phyloP scores from a whole-genome alignment of 2,797 vertebrate genomes.

The Mallotus villosus region DNA sequence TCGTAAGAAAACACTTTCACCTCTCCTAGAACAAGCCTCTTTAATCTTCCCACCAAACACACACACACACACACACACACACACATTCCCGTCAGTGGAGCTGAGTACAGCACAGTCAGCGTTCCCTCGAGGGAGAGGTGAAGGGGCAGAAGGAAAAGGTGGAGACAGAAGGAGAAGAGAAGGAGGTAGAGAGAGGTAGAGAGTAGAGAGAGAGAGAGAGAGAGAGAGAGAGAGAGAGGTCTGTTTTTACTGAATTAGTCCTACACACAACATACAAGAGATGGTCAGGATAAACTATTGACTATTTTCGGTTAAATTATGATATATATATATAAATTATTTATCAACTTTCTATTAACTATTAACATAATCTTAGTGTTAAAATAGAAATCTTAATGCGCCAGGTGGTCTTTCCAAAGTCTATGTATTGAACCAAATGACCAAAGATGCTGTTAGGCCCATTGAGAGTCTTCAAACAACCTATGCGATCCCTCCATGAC shows the following conservation, averaged over 20 bases:
- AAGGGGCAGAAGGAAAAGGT: conserved; percentile 54
- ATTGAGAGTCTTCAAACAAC: too few relatives aligned
- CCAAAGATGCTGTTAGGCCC: too few relatives aligned
- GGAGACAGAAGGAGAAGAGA: conserved; percentile 23
- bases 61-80: conserved; percentile 3
- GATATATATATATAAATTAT: too few relatives aligned
- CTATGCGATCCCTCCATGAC: too few relatives aligned
- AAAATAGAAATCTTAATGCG: too few relatives aligned
- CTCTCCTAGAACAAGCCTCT: conserved; percentile 29
- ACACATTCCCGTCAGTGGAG: conserved; percentile 52
- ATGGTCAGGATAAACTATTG: too few relatives aligned
- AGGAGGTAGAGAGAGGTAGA: conserved; percentile 47
- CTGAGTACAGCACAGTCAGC: conserved; percentile 68
- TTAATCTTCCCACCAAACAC: conserved; percentile 1
- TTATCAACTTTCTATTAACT: too few relatives aligned
- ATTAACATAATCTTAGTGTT: too few relatives aligned
- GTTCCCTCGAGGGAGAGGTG: conserved; percentile 31
- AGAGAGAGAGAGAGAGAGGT: conserved; percentile 55
- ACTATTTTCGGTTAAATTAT: too few relatives aligned
- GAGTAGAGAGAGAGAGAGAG: conserved; percentile 46
- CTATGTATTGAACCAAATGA: too few relatives aligned
- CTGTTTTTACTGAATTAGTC: conserved; percentile 67
- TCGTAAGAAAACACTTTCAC: not conserved
- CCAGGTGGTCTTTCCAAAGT: too few relatives aligned
- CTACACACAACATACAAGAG: conserved; percentile 55